These are phyloP conservation scores for Halcyon malimbica DNA, from an alignment of 2,113 vertebrate genomes.

Conservation along the genomic window DNA sequence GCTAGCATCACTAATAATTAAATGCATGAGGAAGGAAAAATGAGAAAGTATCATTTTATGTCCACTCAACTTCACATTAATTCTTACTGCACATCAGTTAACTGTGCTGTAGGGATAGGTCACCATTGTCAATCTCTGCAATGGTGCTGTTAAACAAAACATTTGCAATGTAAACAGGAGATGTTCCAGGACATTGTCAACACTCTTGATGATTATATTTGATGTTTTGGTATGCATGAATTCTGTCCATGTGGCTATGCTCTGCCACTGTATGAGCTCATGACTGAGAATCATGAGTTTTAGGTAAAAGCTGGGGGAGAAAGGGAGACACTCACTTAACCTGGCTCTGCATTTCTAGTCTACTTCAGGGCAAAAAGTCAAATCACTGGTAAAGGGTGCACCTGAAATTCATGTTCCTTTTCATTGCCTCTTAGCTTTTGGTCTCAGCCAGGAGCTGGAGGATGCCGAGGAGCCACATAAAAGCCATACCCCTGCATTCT, in stretches of 20 bases:
- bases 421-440: neutral
- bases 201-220: neutral
- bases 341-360: neutral
- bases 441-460: neutral
- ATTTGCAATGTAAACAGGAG: neutral
- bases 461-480: neutral
- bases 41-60: neutral
- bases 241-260: neutral
- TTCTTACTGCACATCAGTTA: neutral
- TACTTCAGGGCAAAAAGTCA: neutral
- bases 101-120: neutral
- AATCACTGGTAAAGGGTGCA: neutral
- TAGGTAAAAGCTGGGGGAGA: neutral
- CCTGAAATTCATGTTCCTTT: neutral
- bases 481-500: fast-evolving
- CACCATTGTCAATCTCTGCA: neutral
- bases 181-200: neutral
- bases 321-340: neutral
- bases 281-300: neutral
- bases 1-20: neutral
- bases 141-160: neutral
- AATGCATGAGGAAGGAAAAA: neutral
- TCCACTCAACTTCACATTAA: neutral
- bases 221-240: neutral
- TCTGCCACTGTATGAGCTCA: neutral